A percentile compares a stretch with the other conserved stretches of the same genome.
phyloP scores from a whole-genome alignment of 2,113 vertebrate genomes.

The Pseudonaja textilis region DNA sequence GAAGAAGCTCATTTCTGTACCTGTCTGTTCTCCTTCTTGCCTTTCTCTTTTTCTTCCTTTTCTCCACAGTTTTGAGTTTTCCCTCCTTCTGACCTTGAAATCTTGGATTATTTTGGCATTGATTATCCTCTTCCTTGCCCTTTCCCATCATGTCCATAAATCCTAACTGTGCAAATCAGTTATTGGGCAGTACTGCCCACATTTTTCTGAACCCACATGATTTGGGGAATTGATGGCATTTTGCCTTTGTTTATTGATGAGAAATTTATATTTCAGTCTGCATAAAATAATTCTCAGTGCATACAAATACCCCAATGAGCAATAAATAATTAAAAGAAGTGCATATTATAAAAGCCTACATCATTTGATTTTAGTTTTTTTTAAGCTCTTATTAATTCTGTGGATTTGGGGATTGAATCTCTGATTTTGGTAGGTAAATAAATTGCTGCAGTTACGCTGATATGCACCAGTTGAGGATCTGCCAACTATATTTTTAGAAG shows the following conservation, averaged over 20 bases:
- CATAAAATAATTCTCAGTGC: not conserved
- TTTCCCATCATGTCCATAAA: slow-evolving; percentile 61
- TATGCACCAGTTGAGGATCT: not conserved
- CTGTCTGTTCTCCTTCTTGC: slow-evolving; percentile 68
- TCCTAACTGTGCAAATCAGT: slow-evolving; percentile 58
- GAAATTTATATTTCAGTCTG: not conserved
- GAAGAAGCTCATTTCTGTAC: slow-evolving; percentile 80
- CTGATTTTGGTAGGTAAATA: not conserved
- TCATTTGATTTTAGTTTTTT: not conserved
- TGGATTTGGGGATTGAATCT: not conserved
- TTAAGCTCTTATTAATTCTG: not conserved
- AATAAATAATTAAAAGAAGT: not conserved
- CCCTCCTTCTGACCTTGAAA: slow-evolving; percentile 57
- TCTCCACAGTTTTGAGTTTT: slow-evolving; percentile 65
- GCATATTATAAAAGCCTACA: not conserved
- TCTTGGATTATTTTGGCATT: slow-evolving; percentile 61
- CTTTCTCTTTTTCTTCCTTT: slow-evolving; percentile 61
- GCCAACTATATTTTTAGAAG: not conserved
- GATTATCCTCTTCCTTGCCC: slow-evolving; percentile 33
- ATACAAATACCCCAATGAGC: not conserved
- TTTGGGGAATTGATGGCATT: slow-evolving; percentile 5
- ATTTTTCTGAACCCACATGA: not conserved
- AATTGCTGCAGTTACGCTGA: not conserved
- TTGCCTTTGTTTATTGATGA: slow-evolving; percentile 5
- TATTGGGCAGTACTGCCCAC: slow-evolving; percentile 7